Conservation (phyloP, 2,797 vertebrate species). For the Scarus forsteni region DNA sequence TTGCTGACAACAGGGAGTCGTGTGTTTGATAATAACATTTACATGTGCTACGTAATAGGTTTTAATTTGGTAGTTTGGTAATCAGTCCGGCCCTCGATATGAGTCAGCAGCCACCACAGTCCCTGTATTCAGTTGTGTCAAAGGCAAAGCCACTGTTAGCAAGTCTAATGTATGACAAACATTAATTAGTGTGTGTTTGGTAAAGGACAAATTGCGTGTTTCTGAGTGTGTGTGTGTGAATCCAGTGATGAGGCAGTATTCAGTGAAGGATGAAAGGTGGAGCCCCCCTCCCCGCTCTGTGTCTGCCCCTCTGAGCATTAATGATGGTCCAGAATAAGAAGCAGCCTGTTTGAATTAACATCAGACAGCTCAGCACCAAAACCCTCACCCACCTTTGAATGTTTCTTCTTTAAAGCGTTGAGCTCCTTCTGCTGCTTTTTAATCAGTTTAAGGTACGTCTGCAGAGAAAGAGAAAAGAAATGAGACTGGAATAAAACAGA, state of each 20-base stretch:
- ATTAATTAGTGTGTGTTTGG: conserved; percentile 19
- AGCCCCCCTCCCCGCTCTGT: background rate
- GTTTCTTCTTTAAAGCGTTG: conserved; percentile 94
- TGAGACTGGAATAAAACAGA: no score
- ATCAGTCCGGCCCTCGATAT: conserved; percentile 47
- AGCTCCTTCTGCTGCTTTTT: conserved; percentile 99
- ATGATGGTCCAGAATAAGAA: conserved; percentile 27
- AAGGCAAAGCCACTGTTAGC: conserved; percentile 61
- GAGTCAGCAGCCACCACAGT: conserved; percentile 17
- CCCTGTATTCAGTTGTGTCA: conserved; percentile 36
- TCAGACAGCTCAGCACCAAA: conserved; percentile 9
- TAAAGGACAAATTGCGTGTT: conserved; percentile 5
- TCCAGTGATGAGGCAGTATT: conserved; percentile 26
- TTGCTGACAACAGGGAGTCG: conserved; percentile 1
- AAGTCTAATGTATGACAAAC: conserved; percentile 64
- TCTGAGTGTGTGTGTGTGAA: conserved; percentile 9
- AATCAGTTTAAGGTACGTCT: conserved; percentile 95
- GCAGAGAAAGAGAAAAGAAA: conserved; percentile 41
- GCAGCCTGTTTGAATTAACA: conserved; percentile 34
- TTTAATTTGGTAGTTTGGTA: conserved; percentile 24
- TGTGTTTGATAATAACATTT: conserved; percentile 28
- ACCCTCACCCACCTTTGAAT: conserved; percentile 89
- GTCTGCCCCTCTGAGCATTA: conserved; percentile 41
- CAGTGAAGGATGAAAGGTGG: conserved; percentile 60
- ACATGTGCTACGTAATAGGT: conserved; percentile 28